Evolutionary conservation across 2,797 vertebrate genomes (phyloP).

Genomic region (Gymnocypris eckloni): DNA sequence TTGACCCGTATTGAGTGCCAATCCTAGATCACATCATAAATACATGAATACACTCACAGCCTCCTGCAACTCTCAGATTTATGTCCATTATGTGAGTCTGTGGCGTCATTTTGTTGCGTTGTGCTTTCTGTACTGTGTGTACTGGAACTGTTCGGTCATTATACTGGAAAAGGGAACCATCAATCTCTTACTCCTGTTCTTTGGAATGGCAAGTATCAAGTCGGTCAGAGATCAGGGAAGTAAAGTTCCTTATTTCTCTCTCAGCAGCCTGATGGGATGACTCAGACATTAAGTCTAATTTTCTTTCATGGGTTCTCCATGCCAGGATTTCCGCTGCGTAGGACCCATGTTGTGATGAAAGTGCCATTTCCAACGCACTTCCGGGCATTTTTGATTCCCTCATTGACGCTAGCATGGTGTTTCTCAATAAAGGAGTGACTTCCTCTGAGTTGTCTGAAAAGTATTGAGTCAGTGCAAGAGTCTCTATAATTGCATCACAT

Average conservation of each 20-base stretch:
- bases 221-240: conserved; percentile 38
- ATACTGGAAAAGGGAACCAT: conserved; percentile 59
- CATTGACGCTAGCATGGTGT: conserved; percentile 41
- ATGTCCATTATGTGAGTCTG: not conserved
- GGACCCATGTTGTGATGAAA: conserved; percentile 71
- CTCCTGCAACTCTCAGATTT: not conserved
- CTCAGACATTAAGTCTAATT: conserved; percentile 19
- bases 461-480: conserved; percentile 47
- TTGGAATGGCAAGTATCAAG: conserved; percentile 45
- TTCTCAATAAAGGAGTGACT: conserved; percentile 49
- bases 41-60: not conserved
- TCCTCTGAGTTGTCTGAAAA: conserved; percentile 46
- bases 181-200: conserved; percentile 28
- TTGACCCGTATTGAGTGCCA: not conserved
- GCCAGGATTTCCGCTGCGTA: conserved; percentile 73
- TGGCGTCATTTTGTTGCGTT: not conserved
- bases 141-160: conserved; percentile 57
- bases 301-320: conserved; percentile 48
- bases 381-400: conserved; percentile 57
- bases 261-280: not conserved
- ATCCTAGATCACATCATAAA: not conserved
- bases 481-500: conserved; percentile 35
- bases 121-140: conserved; percentile 56
- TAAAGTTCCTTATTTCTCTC: conserved; percentile 56
- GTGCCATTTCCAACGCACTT: conserved; percentile 54